phyloP scores from a whole-genome alignment of 2,888 invertebrate genomes.

The Hanleya hanleyi region DNA sequence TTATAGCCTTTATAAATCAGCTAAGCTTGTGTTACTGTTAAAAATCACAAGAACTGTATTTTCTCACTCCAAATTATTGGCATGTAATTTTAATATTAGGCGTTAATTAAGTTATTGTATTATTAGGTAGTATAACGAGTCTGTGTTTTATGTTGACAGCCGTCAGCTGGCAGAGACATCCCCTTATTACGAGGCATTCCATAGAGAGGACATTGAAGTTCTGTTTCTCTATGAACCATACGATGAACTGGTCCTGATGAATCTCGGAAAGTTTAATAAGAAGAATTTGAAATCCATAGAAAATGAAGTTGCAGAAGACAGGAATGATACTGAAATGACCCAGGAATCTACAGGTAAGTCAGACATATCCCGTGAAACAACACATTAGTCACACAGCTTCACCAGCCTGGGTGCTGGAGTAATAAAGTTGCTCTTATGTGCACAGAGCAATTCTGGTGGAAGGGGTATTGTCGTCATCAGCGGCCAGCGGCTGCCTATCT shows the following conservation, averaged over 20 bases:
- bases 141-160: constrained; percentile 78
- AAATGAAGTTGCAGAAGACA: constrained; percentile 89
- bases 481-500: too few relatives aligned
- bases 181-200: constrained; percentile 95
- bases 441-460: too few relatives aligned
- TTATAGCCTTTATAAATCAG: too few relatives aligned
- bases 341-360: too few relatives aligned
- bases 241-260: constrained; percentile 95
- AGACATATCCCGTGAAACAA: too few relatives aligned
- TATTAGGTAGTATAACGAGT: neutral
- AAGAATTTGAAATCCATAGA: constrained; percentile 90
- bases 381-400: too few relatives aligned
- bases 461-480: too few relatives aligned
- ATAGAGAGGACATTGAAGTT: constrained; percentile 90
- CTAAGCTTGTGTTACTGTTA: too few relatives aligned
- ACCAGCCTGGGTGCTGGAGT: too few relatives aligned
- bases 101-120: neutral
- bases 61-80: neutral
- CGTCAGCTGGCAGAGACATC: constrained; percentile 94
- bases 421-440: too few relatives aligned
- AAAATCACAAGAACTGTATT: neutral
- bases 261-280: constrained; percentile 87
- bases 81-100: neutral
- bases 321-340: constrained; percentile 57
- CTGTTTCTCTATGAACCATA: constrained; percentile 97